A percentile compares a stretch with the other conserved stretches of the same genome.
phyloP scores from a whole-genome alignment of 2,113 vertebrate genomes.

The Pholis gunnellus region DNA sequence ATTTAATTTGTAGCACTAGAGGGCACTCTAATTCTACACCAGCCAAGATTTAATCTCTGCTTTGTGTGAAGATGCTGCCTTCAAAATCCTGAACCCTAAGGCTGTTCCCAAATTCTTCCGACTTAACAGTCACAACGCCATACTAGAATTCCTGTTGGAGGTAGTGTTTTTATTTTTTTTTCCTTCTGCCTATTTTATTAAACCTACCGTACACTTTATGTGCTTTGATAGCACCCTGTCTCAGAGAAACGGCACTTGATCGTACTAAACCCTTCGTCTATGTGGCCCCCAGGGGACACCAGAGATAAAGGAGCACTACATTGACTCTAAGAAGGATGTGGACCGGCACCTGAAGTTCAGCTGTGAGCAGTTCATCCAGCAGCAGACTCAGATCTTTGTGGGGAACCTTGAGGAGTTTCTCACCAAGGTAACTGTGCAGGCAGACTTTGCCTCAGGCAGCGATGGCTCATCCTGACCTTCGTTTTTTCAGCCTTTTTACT shows the following conservation, averaged over 20 bases:
- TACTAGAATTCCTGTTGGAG: constrained; percentile 98
- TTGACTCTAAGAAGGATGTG: constrained; percentile 99
- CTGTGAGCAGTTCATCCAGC: constrained; percentile 98
- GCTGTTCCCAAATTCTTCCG: constrained; percentile 95
- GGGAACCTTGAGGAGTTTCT: constrained; percentile 96
- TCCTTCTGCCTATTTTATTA: constrained; percentile 35
- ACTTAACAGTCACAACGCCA: constrained; percentile 97
- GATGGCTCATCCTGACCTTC: constrained; percentile 65
- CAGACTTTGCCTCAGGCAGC: constrained; percentile 58
- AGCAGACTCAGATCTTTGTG: constrained; percentile 93
- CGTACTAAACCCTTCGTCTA: constrained; percentile 53
- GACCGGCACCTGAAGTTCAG: constrained; percentile 96
- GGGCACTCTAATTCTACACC: constrained; percentile 77
- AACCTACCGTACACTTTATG: constrained; percentile 46
- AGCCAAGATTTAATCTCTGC: constrained; percentile 53
- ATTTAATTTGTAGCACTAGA: constrained; percentile 73
- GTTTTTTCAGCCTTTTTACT: constrained; percentile 34
- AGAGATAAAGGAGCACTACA: constrained; percentile 98
- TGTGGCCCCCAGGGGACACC: constrained; percentile 91
- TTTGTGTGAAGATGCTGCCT: constrained; percentile 93
- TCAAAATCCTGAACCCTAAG: constrained; percentile 98
- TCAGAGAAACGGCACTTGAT: constrained; percentile 58
- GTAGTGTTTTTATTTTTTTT: constrained; percentile 78
- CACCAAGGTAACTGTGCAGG: constrained; percentile 88
- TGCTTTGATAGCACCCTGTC: constrained; percentile 65